Percentiles rank a stretch among this genome's conserved stretches.
Conservation (phyloP, 1,140 invertebrate genomes). For the Drosophila miranda region DNA sequence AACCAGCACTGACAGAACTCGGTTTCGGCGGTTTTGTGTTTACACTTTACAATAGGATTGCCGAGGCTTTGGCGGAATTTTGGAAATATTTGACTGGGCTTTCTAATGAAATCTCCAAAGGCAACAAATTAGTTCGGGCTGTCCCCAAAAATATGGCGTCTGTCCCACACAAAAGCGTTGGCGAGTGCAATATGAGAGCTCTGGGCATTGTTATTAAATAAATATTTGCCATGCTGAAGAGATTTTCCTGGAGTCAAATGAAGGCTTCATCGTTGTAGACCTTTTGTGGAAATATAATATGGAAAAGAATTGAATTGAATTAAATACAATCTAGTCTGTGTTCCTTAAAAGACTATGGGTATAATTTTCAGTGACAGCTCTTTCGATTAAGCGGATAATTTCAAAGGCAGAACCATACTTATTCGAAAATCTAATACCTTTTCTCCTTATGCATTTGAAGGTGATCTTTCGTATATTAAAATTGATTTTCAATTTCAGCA, state of each 20-base stretch:
- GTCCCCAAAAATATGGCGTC: constrained; percentile 40
- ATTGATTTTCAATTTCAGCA: too few relatives aligned
- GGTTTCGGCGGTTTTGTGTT: constrained; percentile 78
- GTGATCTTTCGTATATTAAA: too few relatives aligned
- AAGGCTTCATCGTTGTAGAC: too few relatives aligned
- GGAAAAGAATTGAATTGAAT: too few relatives aligned
- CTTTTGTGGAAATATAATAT: too few relatives aligned
- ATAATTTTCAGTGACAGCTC: too few relatives aligned
- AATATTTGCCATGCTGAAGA: constrained; percentile 16
- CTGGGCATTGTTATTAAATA: constrained; percentile 33
- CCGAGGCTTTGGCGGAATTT: constrained; percentile 54
- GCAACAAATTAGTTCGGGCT: constrained; percentile 54
- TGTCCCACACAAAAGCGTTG: not conserved
- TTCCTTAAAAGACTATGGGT: too few relatives aligned
- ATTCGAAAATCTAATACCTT: too few relatives aligned
- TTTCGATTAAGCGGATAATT: too few relatives aligned
- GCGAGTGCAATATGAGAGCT: constrained; percentile 8
- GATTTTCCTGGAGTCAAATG: not conserved
- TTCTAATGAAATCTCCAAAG: constrained; percentile 58
- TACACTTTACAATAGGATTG: constrained; percentile 73
- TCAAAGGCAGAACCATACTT: too few relatives aligned
- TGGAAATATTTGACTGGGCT: constrained; percentile 41
- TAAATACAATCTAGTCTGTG: too few relatives aligned
- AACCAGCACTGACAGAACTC: constrained; percentile 66
- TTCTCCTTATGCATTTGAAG: too few relatives aligned